Conservation (phyloP, 2,113 vertebrate genomes). For the Laterallus jamaicensis region DNA sequence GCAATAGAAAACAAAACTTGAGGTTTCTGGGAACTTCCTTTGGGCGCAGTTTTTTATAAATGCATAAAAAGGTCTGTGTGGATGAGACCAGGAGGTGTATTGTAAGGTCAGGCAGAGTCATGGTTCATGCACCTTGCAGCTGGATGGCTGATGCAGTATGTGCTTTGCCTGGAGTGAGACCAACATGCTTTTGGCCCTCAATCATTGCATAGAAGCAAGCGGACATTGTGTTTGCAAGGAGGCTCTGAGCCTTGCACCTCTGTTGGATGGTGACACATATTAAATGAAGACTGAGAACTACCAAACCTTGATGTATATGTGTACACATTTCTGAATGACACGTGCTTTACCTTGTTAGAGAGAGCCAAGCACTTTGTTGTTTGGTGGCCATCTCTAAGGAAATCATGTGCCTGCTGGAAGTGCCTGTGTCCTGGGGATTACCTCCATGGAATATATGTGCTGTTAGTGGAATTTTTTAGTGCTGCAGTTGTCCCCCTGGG, state of each 20-base stretch:
- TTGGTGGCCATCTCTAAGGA: rapidly evolving
- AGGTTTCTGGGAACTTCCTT: background rate
- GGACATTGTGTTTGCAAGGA: background rate
- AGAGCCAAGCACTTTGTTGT: background rate
- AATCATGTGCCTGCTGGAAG: background rate
- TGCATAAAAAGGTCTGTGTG: background rate
- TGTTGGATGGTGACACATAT: background rate
- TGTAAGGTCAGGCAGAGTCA: background rate
- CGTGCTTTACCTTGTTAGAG: background rate
- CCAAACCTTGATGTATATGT: background rate
- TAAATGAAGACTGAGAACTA: background rate
- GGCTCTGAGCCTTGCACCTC: background rate
- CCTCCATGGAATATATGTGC: background rate
- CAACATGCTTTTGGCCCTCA: background rate
- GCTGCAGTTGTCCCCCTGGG: background rate
- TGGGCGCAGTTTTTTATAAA: background rate
- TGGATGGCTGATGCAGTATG: too few species aligned
- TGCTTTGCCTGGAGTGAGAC: rapidly evolving
- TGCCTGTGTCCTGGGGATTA: background rate
- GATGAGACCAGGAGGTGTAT: background rate
- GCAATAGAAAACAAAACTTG: background rate
- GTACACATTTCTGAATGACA: background rate
- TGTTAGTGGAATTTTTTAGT: background rate
- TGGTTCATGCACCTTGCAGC: background rate
- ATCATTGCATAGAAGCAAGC: background rate